Evolutionary conservation across 2,113 vertebrate genomes (phyloP).

Genomic region (Gallinago undulata): DNA sequence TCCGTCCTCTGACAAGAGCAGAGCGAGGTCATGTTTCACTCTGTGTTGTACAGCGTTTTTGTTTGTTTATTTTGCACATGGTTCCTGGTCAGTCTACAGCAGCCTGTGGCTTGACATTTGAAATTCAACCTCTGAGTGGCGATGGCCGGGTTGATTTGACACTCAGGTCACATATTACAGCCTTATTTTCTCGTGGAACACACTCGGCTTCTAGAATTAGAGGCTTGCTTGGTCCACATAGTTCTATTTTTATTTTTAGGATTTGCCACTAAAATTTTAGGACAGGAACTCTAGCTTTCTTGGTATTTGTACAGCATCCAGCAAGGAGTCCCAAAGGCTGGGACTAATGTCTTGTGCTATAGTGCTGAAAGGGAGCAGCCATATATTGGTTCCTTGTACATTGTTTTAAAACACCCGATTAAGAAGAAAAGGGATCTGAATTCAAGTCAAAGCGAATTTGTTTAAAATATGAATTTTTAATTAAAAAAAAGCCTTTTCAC

Average conservation of each 20-base stretch:
- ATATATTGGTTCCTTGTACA: neutral
- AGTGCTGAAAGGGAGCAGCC: neutral
- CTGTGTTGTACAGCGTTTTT: neutral
- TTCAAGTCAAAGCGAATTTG: neutral
- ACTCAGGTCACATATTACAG: neutral
- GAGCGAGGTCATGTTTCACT: neutral
- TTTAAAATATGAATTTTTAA: neutral
- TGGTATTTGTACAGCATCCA: neutral
- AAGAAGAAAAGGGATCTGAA: neutral
- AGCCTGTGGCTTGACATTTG: slow-evolving; percentile 34
- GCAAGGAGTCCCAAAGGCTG: neutral
- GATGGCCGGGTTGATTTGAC: neutral
- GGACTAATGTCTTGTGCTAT: neutral
- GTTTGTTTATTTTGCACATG: slow-evolving; percentile 35
- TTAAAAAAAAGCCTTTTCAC: neutral
- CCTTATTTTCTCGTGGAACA: slow-evolving; percentile 11
- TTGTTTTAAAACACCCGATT: neutral
- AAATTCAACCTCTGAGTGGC: slow-evolving; percentile 34
- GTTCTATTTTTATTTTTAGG: neutral
- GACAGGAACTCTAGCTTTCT: neutral
- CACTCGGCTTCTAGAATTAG: neutral
- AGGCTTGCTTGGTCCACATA: neutral
- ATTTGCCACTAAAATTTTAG: neutral
- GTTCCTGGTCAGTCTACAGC: neutral
- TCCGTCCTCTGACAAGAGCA: neutral